Conservation (phyloP, 2,888 invertebrate genomes). For the Uropetala carovei region DNA sequence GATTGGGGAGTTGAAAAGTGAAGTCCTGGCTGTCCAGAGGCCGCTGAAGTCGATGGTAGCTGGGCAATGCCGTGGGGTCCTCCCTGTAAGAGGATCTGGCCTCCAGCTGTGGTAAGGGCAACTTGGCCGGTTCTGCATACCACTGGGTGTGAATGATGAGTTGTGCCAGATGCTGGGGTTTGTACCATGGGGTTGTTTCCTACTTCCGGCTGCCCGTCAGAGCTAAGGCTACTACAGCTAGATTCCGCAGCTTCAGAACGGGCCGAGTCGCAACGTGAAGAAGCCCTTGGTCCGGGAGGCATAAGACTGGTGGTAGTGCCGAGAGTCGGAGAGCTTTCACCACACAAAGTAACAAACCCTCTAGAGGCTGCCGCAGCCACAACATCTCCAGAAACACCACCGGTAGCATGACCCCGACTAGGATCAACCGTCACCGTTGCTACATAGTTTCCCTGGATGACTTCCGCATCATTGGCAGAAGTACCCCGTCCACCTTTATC, state of each 20-base stretch:
- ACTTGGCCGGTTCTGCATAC: slow-evolving; percentile 73
- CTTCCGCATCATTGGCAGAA: slow-evolving; percentile 34
- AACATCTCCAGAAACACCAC: slow-evolving; percentile 67
- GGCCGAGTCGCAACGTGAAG: slow-evolving; percentile 78
- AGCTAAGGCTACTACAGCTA: slow-evolving; percentile 75
- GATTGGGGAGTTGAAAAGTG: slow-evolving; percentile 15
- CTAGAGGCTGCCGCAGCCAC: slow-evolving; percentile 65
- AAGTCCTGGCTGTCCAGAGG: slow-evolving; percentile 6
- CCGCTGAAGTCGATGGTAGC: not conserved
- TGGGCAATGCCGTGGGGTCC: slow-evolving; percentile 74
- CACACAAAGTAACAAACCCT: slow-evolving; percentile 67
- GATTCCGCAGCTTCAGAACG: slow-evolving; percentile 80
- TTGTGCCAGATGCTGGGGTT: slow-evolving; percentile 73
- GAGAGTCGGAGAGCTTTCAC: slow-evolving; percentile 61
- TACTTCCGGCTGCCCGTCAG: slow-evolving; percentile 74
- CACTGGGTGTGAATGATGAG: slow-evolving; percentile 74
- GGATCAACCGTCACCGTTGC: slow-evolving; percentile 62
- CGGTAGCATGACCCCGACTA: slow-evolving; percentile 35
- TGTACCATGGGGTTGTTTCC: slow-evolving; percentile 70
- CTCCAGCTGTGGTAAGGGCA: slow-evolving; percentile 68
- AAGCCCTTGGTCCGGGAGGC: slow-evolving; percentile 60
- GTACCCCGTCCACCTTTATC: not conserved
- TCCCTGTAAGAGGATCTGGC: slow-evolving; percentile 71
- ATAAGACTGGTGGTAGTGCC: slow-evolving; percentile 21
- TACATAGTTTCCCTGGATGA: slow-evolving; percentile 60